Percentiles rank a stretch among this genome's conserved stretches.
Evolutionary conservation across 2,888 invertebrate species (phyloP).

Genomic region (Dolomedes plantarius): DNA sequence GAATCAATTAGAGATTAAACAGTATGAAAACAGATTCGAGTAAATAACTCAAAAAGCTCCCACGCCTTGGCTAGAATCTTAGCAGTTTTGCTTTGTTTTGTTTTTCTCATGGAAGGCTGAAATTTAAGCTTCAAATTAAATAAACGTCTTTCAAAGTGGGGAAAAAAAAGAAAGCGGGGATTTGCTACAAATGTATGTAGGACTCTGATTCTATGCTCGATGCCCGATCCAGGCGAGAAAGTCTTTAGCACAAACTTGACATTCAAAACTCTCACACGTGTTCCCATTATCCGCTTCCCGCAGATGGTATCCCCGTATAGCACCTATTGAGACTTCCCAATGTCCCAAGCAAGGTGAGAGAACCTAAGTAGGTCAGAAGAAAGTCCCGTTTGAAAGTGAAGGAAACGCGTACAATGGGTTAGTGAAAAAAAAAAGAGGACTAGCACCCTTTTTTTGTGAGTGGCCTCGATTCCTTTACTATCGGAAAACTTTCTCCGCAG

Average conservation of each 20-base stretch:
- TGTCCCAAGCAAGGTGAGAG: constrained; percentile 52
- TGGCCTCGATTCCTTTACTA: constrained; percentile 67
- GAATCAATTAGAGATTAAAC: too few species aligned
- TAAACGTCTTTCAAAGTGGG: too few species aligned
- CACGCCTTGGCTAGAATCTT: too few species aligned
- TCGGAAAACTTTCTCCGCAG: constrained; percentile 42
- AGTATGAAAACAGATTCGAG: too few species aligned
- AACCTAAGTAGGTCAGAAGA: constrained; percentile 61
- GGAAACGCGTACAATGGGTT: constrained; percentile 41
- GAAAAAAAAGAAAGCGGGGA: too few species aligned
- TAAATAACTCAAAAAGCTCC: too few species aligned
- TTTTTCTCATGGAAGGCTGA: too few species aligned
- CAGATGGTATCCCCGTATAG: constrained; percentile 48
- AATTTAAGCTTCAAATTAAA: too few species aligned
- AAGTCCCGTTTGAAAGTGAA: constrained; percentile 69
- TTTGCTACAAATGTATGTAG: too few species aligned
- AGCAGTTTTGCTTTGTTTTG: too few species aligned
- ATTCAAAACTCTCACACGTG: constrained; percentile 58
- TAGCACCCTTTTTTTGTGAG: constrained; percentile 51
- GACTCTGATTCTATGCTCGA: too few species aligned
- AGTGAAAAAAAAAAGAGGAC: constrained; percentile 21
- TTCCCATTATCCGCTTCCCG: constrained; percentile 20
- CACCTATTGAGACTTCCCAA: constrained; percentile 37
- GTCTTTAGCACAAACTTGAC: constrained; percentile 48
- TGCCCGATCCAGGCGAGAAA: constrained; percentile 5